Conservation (phyloP, 2,113 vertebrate genomes). For the Hirundichthys speculiger region DNA sequence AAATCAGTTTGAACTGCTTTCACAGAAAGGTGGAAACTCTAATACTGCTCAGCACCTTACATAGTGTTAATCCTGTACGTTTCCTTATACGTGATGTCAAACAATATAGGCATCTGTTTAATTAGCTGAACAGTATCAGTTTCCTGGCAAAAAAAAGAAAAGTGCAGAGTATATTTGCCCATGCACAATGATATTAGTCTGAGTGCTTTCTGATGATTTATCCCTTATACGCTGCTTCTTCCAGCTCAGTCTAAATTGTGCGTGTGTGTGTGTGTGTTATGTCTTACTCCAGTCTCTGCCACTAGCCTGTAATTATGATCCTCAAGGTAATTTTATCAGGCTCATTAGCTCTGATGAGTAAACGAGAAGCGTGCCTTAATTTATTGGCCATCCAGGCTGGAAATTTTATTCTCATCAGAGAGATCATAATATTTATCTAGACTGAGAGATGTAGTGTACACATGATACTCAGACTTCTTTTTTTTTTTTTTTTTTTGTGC, state of each 20-base stretch:
- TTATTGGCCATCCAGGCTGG: slow-evolving; percentile 85
- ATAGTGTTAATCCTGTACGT: slow-evolving; percentile 40
- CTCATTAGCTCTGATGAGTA: slow-evolving; percentile 88
- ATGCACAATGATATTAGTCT: no score
- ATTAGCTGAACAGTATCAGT: neutral
- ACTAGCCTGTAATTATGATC: slow-evolving; percentile 88
- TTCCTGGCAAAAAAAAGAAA: no score
- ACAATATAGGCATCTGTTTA: neutral
- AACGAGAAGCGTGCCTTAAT: slow-evolving; percentile 86
- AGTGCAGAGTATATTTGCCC: no score
- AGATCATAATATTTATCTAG: slow-evolving; percentile 86
- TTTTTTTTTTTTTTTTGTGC: no score
- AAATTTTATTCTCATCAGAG: slow-evolving; percentile 83
- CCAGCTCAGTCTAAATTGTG: slow-evolving; percentile 44
- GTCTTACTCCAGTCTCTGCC: slow-evolving; percentile 76
- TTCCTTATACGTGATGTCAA: slow-evolving; percentile 4
- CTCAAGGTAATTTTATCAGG: slow-evolving; percentile 88
- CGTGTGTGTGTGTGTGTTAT: slow-evolving; percentile 55
- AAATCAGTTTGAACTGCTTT: slow-evolving; percentile 68
- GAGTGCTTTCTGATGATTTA: slow-evolving; percentile 40
- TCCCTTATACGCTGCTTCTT: slow-evolving; percentile 42
- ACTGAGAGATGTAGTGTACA: slow-evolving; percentile 59
- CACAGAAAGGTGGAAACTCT: slow-evolving; percentile 57
- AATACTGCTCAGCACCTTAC: slow-evolving; percentile 44
- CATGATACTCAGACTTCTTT: slow-evolving; percentile 57